Conservation (phyloP, 2,888 invertebrate genomes). For the Ophioninae sp. region DNA sequence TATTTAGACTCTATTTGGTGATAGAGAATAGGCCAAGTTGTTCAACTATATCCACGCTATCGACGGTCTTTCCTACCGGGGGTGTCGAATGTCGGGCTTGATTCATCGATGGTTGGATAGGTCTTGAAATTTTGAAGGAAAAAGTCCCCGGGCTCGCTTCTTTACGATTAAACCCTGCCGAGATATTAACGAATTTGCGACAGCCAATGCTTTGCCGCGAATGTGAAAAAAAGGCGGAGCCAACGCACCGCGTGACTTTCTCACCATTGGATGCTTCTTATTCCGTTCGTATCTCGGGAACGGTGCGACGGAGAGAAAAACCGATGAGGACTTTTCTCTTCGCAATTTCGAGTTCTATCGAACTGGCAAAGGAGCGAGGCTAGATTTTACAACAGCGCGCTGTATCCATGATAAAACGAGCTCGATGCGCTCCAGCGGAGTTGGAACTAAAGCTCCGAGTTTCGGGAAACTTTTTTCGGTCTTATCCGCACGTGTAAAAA, state of each 20-base stretch:
- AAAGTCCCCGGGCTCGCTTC: neutral
- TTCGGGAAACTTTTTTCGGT: slow-evolving; percentile 40
- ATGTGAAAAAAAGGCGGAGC: neutral
- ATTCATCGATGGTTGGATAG: neutral
- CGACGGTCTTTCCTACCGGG: neutral
- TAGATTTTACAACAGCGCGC: neutral
- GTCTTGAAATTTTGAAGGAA: neutral
- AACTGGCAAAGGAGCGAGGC: neutral
- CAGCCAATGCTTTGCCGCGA: neutral
- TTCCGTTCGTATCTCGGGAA: neutral
- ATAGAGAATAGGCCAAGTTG: slow-evolving; percentile 50
- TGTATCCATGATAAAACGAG: slow-evolving; percentile 7
- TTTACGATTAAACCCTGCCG: neutral
- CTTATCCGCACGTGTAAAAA: neutral
- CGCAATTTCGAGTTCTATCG: neutral
- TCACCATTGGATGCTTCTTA: neutral
- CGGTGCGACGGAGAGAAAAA: neutral
- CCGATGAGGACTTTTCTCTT: neutral
- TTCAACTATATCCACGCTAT: slow-evolving; percentile 35
- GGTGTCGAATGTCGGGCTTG: neutral
- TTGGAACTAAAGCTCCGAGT: slow-evolving; percentile 33
- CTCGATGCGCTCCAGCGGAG: neutral
- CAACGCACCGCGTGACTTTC: neutral
- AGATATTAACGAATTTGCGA: neutral
- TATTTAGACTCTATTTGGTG: slow-evolving; percentile 71